Conservation (phyloP, 2,888 invertebrate species). For the Pandemis cinnamomeana region DNA sequence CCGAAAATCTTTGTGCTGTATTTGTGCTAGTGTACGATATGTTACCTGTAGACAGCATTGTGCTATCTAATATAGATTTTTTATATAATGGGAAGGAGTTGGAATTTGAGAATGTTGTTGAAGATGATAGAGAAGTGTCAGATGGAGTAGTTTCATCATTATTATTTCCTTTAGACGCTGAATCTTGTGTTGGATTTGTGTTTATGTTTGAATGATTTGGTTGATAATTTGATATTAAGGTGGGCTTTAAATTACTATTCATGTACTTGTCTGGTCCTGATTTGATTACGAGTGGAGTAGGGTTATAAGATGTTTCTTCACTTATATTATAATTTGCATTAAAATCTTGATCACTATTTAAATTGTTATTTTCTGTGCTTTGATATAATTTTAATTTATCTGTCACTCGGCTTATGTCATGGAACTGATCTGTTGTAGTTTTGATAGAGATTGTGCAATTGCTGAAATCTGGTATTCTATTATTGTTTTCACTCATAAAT, state of each 20-base stretch:
- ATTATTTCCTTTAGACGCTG: not conserved
- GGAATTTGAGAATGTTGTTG: not conserved
- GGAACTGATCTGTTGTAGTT: not conserved
- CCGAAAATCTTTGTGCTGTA: too few species aligned
- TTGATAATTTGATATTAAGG: not conserved
- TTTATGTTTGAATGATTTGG: not conserved
- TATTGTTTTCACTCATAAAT: not conserved
- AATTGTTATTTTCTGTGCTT: not conserved
- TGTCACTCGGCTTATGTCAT: not conserved
- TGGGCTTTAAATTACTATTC: not conserved
- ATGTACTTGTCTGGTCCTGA: not conserved
- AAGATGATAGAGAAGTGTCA: not conserved
- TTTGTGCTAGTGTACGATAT: too few species aligned
- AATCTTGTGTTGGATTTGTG: not conserved
- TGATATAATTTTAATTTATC: not conserved
- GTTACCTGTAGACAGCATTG: too few species aligned
- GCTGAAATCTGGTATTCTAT: not conserved
- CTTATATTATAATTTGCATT: not conserved
- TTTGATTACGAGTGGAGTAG: not conserved
- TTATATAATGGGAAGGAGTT: not conserved
- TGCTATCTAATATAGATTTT: not conserved
- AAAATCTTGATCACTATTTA: not conserved
- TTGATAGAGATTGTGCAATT: not conserved
- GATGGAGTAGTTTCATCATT: not conserved
- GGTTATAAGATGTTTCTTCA: not conserved